Base-by-base conservation (phyloP, 2,113 vertebrate species). In the Lipophrys pholis region DNA sequence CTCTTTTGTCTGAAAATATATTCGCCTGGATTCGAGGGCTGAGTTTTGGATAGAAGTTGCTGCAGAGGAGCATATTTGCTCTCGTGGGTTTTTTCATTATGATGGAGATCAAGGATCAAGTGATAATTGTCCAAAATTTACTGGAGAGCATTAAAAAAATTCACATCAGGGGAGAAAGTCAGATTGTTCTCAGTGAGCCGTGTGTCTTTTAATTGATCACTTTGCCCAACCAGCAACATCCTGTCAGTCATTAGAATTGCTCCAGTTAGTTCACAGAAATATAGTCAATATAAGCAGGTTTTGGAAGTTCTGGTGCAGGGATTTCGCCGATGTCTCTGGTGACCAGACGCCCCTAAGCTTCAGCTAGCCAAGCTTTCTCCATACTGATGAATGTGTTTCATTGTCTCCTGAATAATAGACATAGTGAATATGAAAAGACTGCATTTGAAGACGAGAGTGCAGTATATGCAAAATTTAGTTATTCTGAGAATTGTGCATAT, bases 371-470 rank as follows among this genome's bases (percentile, higher is more conserved):
- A 79, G 69, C 40, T 53, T 69, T 71, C 59, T 56, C 56, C 77
- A 48, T 51, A 65, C 81, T 79, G 76, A 88, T 83, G 65, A 86
- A 83, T 82, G 73, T 42, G 55, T 60, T 67, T 75, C 84, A 82
- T 83, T 87, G 82, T 88, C 75, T 83, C 83, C 40, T 76, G 54
- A 84, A 84, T 76, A 84, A 87, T 72, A 73, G 67, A 68, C 56
- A 69, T 49, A 80, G 55, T 0, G 0, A 41, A 77, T 68, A 77
- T 46, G 30, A 77, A 81, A 58, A 45, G 55, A 67, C 30, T 8
- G 41, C 70, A 69, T 76, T 66, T 40, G 15, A 54, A 38, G 63
- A 71, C 43, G 45, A 73, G 64, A 40, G 69, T 75, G 71, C 61
- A 60, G 54, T 8, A 12, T 45, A 16, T 0, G 63, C 69, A 74